phyloP scores from a whole-genome alignment of 2,888 invertebrate genomes.

The Philhelius pedissequus region DNA sequence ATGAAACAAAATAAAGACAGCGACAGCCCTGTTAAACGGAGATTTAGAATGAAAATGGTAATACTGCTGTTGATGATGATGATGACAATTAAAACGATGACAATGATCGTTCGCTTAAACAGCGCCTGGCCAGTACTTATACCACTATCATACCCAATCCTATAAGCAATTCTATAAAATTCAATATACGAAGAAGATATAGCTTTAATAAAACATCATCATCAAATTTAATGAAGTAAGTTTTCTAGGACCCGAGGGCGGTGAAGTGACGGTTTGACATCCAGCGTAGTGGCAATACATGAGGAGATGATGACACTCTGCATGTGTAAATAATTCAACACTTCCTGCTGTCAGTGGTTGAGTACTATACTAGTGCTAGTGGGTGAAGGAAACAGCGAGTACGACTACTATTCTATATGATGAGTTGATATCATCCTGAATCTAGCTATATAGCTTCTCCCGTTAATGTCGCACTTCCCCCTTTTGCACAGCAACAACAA shows the following conservation, averaged over 20 bases:
- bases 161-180: conserved; percentile 61
- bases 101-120: conserved; percentile 60
- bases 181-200: conserved; percentile 60
- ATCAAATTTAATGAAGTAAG: conserved; percentile 69
- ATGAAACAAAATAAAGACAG: neutral
- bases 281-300: conserved; percentile 64
- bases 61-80: conserved; percentile 1
- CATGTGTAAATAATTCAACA: conserved; percentile 69
- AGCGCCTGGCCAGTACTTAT: conserved; percentile 11
- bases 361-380: too few species aligned
- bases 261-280: conserved; percentile 66
- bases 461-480: conserved; percentile 21
- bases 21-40: neutral
- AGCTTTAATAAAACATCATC: conserved; percentile 68
- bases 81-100: conserved; percentile 32
- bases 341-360: conserved; percentile 57
- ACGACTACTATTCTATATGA: conserved; percentile 17
- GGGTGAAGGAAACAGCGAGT: conserved; percentile 29
- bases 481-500: conserved; percentile 4
- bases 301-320: conserved; percentile 65
- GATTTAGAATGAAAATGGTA: conserved; percentile 5
- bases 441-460: conserved; percentile 3
- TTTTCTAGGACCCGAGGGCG: conserved; percentile 64
- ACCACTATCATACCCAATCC: neutral
- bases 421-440: conserved; percentile 37